phyloP scores from a whole-genome alignment of 2,797 vertebrate species.

The Alectoris magna region DNA sequence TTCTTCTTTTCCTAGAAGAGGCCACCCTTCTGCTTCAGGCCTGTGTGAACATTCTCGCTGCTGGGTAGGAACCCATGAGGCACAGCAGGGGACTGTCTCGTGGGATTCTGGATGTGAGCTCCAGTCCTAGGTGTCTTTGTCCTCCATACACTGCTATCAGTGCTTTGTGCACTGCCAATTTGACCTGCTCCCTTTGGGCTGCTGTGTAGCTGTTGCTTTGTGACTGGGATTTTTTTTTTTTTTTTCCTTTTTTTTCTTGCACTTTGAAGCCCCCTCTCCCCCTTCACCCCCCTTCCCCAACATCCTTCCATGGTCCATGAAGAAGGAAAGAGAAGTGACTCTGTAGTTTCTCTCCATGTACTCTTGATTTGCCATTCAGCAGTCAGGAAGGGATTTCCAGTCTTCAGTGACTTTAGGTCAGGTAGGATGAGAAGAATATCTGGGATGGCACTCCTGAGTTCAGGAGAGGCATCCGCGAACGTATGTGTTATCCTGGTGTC shows the following conservation, averaged over 20 bases:
- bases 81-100: background rate
- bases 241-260: background rate
- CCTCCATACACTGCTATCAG: rapidly evolving
- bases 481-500: background rate
- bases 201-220: rapidly evolving
- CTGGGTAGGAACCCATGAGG: background rate
- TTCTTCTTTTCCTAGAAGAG: background rate
- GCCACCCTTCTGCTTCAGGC: background rate
- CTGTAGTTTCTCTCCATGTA: background rate
- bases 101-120: background rate
- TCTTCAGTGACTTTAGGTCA: background rate
- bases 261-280: background rate
- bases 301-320: background rate
- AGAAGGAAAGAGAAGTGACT: background rate
- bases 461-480: background rate
- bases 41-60: background rate
- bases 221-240: background rate
- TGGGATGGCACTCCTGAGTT: background rate
- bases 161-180: background rate
- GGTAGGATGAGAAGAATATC: background rate
- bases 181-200: background rate
- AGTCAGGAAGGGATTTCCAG: background rate
- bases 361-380: background rate
- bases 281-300: too few species aligned
- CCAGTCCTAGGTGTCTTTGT: background rate